phyloP scores from a whole-genome alignment of 2,888 invertebrate genomes.

The Heliconius hortense region DNA sequence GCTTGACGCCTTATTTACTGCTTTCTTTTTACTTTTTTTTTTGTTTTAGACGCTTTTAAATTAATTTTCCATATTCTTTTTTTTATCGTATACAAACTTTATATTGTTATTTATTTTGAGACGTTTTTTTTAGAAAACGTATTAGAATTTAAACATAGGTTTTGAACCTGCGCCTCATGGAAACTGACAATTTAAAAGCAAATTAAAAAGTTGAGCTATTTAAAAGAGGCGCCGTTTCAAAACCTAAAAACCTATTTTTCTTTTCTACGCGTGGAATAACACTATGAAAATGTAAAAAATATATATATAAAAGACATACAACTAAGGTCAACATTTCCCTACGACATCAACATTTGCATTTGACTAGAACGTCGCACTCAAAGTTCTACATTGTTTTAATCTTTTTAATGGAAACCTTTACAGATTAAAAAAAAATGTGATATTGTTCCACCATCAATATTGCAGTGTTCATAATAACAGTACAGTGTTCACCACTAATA shows the following conservation, averaged over 20 bases:
- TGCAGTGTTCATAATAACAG: not conserved
- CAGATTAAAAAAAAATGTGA: not conserved
- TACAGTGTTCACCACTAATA: not conserved
- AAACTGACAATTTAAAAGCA: not conserved
- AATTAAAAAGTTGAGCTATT: not conserved
- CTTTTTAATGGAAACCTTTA: not conserved
- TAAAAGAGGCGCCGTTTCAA: not conserved
- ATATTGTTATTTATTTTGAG: not conserved
- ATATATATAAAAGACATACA: not conserved
- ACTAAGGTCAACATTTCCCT: not conserved
- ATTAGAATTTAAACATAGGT: not conserved
- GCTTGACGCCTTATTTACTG: slow-evolving; percentile 20
- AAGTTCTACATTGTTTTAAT: not conserved
- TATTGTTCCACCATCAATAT: not conserved
- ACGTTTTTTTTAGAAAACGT: not conserved
- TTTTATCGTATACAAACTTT: not conserved
- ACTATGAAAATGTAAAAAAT: not conserved
- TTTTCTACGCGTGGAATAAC: too few relatives aligned
- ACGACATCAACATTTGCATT: not conserved
- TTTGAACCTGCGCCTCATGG: not conserved
- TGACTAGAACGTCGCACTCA: not conserved
- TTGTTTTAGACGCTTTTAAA: slow-evolving; percentile 3
- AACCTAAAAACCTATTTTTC: not conserved
- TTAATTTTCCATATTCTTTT: slow-evolving; percentile 3
- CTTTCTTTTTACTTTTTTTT: not conserved